Base-by-base conservation (phyloP, 1,140 invertebrate genomes). In the Conus ventricosus region DNA sequence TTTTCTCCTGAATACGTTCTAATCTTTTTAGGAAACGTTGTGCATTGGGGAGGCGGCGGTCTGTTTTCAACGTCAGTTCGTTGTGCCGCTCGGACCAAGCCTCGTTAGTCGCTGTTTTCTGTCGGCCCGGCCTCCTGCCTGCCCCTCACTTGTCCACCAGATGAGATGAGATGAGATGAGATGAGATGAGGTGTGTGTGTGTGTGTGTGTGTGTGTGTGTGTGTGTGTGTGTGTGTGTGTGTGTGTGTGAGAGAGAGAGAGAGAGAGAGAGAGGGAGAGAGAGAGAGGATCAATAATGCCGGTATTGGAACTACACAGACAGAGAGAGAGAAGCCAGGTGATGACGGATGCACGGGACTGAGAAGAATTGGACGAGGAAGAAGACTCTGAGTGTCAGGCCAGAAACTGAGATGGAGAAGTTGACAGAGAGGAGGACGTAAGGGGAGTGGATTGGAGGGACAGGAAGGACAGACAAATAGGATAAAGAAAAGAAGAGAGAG, bases 11-110 rank as follows among this genome's bases (percentile, higher is more conserved):
- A 27, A 78, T 25, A 78, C 76, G 81, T 20, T 83, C 81, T 83
- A 83, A 83, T 83, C 81, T 83, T 51, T 83, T 83, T 83, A 83
- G 81, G 81, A 83, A 54, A 51, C 81, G 51, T 8, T 1, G 13
- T 54, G 81, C 81, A 54, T 54, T 55, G 51, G 25, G 55, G n/a
- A 54, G 81, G 20, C 81, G 51, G 81, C 13, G 55, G 81, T n/a
- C 7, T 83, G 81, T 83, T 83, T 83, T 83, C 81, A 83, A 55
- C n/a, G 51, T 20, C 53, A 13, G 81, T 83, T 27, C 51, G 81
- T 53, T 57, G 10, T 5, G 81, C 39, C 53, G 53, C 17, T 55
- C 51, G 76, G n/a, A 20, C 57, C 81, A 5, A 20, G 13, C 53
- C 81, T 83, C 81, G 25, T 78, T 78, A 83, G 25, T 81, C 11